Conservation (phyloP, 2,113 vertebrate genomes). For the Channa maculata region DNA sequence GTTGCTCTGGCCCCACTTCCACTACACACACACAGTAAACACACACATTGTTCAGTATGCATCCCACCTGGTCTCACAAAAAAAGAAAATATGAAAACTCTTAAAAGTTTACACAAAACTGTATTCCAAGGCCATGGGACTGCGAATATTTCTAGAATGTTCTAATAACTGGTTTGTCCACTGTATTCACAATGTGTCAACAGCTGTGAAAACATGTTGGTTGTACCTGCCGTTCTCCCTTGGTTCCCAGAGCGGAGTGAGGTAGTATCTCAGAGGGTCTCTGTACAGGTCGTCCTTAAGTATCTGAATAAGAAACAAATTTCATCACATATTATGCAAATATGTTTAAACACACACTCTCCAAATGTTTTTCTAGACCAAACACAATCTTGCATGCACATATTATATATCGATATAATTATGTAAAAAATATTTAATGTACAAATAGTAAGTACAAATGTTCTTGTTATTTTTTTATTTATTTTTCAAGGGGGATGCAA, state of each 20-base stretch:
- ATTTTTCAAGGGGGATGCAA: too few species aligned
- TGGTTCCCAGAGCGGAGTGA: constrained; percentile 85
- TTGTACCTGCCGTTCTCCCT: constrained; percentile 85
- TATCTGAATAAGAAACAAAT: constrained; percentile 68
- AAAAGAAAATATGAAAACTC: constrained; percentile 19
- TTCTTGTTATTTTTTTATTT: too few species aligned
- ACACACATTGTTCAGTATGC: constrained; percentile 16
- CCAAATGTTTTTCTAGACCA: too few species aligned
- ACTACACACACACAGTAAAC: constrained; percentile 1
- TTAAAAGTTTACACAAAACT: constrained; percentile 18
- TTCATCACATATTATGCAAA: constrained; percentile 7
- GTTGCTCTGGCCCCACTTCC: constrained; percentile 69
- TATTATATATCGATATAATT: too few species aligned
- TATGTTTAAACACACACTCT: neutral
- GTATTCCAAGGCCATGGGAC: constrained; percentile 7
- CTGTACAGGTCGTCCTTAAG: constrained; percentile 85
- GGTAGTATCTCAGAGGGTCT: constrained; percentile 86
- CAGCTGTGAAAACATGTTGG: neutral
- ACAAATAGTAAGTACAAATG: too few species aligned
- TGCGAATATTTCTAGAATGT: constrained; percentile 22
- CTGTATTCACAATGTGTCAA: neutral
- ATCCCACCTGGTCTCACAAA: constrained; percentile 25
- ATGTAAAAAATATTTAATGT: too few species aligned
- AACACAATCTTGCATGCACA: too few species aligned
- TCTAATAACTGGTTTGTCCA: constrained; percentile 22